Evolutionary conservation across 2,888 invertebrate species (phyloP).

Genomic region (Aelia acuminata): DNA sequence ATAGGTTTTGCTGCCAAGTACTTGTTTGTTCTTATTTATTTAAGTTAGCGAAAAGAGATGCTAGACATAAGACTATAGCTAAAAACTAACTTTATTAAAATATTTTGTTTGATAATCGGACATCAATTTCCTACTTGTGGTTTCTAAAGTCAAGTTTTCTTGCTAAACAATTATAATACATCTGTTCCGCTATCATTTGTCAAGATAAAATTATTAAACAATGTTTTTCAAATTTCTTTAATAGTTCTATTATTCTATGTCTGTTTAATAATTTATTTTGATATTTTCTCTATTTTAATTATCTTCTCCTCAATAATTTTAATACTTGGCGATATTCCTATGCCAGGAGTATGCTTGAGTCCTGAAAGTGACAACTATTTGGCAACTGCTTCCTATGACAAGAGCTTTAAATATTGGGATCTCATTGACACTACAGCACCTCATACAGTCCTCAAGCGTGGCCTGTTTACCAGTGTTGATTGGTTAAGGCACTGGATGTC

Average conservation of each 20-base stretch:
- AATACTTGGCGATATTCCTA: constrained; percentile 1
- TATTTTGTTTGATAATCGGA: no score
- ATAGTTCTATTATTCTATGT: background rate
- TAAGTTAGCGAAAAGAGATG: no score
- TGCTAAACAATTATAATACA: no score
- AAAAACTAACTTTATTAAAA: no score
- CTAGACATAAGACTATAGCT: no score
- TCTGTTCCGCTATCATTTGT: no score
- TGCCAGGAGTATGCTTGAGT: constrained; percentile 63
- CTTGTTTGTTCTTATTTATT: no score
- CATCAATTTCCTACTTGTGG: no score
- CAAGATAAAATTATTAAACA: no score
- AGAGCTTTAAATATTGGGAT: constrained; percentile 80
- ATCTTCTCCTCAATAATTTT: constrained; percentile 6
- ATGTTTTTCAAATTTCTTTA: no score
- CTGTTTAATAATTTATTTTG: constrained; percentile 68
- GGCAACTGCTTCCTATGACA: constrained; percentile 78
- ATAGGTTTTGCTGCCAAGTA: no score
- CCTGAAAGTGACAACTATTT: constrained; percentile 74
- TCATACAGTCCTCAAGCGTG: constrained; percentile 69
- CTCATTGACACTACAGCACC: constrained; percentile 71
- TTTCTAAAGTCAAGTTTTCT: no score
- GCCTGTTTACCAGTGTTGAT: constrained; percentile 71
- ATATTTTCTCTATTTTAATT: constrained; percentile 71
- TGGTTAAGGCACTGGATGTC: constrained; percentile 73